These are phyloP conservation scores for Myotis daubentonii DNA, from an alignment of 2,797 vertebrate species.

Conservation along the genomic window DNA sequence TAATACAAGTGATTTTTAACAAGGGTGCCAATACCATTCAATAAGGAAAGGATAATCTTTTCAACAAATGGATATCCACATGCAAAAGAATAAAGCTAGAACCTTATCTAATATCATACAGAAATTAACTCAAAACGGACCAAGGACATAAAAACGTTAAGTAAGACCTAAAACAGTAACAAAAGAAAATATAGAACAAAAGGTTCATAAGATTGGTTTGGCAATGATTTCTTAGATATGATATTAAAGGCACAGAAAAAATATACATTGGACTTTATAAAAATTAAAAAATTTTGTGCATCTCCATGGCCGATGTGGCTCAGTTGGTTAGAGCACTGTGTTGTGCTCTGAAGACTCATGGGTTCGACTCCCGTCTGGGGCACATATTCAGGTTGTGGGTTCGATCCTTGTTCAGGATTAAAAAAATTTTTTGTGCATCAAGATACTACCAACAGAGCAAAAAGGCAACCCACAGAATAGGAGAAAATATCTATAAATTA, in stretches of 20 bases:
- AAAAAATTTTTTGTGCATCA: background rate
- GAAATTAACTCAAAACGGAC: background rate
- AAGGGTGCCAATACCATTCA: background rate
- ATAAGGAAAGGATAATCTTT: background rate
- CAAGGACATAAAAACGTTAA: background rate
- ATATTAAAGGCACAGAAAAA: background rate
- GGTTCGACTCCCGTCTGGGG: background rate
- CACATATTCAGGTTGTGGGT: background rate
- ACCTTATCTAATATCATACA: background rate
- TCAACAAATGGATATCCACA: background rate
- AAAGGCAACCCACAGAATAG: background rate
- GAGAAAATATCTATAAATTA: background rate
- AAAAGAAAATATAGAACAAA: background rate
- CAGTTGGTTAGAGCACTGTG: background rate
- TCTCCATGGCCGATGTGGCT: background rate
- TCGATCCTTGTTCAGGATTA: background rate
- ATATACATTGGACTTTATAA: background rate
- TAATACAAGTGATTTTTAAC: conserved; percentile 12
- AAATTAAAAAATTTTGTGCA: background rate
- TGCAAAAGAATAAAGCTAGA: background rate
- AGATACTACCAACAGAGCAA: background rate
- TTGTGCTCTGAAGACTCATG: no score
- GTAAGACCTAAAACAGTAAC: background rate
- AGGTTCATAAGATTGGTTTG: background rate
- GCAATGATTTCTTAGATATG: background rate